Percentiles rank a stretch among this genome's conserved stretches.
Conservation (phyloP, 92 coral and sea anemone genomes). For the Isaurus tuberculatus region DNA sequence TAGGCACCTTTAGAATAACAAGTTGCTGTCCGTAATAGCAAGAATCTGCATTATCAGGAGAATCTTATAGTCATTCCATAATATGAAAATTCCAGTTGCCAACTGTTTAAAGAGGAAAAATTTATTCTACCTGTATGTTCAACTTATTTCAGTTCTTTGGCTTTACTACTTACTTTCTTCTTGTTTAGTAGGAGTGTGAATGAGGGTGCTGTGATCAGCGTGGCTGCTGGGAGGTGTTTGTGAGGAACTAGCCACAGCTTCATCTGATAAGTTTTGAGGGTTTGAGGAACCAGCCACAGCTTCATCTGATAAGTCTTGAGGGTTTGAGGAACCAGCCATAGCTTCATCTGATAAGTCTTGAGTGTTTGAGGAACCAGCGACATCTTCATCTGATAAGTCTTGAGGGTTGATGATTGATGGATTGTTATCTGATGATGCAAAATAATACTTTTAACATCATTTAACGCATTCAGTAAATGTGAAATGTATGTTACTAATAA, state of each 20-base stretch:
- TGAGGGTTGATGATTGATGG: constrained; percentile 39
- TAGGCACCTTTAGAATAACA: constrained; percentile 28
- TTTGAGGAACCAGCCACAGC: constrained; percentile 10
- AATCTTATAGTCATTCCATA: constrained; percentile 40
- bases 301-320: constrained; percentile 7
- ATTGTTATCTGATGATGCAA: constrained; percentile 54
- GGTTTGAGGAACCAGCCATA: constrained; percentile 6
- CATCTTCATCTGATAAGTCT: constrained; percentile 42
- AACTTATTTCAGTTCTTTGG: constrained; percentile 29
- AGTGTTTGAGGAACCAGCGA: constrained; percentile 42
- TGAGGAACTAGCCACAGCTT: constrained; percentile 29
- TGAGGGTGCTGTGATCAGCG: constrained; percentile 53
- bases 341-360: constrained; percentile 7
- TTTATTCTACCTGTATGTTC: constrained; percentile 10
- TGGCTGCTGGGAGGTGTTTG: constrained; percentile 59
- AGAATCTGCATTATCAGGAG: constrained; percentile 40
- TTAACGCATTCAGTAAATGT: constrained; percentile 28
- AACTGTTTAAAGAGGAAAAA: constrained; percentile 27
- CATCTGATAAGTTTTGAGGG: constrained; percentile 8
- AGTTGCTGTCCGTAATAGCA: constrained; percentile 53
- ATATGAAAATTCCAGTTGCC: constrained; percentile 48
- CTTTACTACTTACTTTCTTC: constrained; percentile 61
- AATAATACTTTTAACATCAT: constrained; percentile 31
- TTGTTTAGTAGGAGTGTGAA: constrained; percentile 54
- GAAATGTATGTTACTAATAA: constrained; percentile 44